Conservation (phyloP, 2,888 invertebrate species). For the Rotaria sp. region DNA sequence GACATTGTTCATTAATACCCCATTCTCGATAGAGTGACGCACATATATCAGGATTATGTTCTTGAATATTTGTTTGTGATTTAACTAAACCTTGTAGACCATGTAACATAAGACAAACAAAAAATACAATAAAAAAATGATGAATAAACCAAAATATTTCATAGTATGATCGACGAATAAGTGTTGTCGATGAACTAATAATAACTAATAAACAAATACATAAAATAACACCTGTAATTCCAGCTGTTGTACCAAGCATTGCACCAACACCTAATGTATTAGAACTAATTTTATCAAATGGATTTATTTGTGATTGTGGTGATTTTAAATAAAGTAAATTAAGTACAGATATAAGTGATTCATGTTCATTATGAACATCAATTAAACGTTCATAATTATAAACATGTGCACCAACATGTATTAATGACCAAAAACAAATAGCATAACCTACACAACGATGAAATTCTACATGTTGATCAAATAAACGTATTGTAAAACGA, state of each 20-base stretch:
- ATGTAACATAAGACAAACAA: constrained; percentile 50
- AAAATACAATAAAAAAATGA: constrained; percentile 53
- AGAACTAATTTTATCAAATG: neutral
- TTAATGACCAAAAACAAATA: constrained; percentile 49
- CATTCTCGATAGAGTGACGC: constrained; percentile 46
- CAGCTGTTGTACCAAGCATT: constrained; percentile 48
- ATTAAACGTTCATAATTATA: constrained; percentile 52
- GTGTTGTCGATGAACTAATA: constrained; percentile 51
- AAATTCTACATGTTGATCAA: constrained; percentile 53
- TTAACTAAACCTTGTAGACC: constrained; percentile 52
- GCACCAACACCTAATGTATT: constrained; percentile 43
- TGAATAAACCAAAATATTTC: constrained; percentile 56
- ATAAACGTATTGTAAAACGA: constrained; percentile 43
- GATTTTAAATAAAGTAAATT: constrained; percentile 40
- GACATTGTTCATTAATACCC: constrained; percentile 45
- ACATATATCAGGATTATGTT: constrained; percentile 49
- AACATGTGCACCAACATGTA: constrained; percentile 52
- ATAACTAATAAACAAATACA: constrained; percentile 51
- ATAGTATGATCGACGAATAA: constrained; percentile 52
- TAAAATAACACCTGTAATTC: constrained; percentile 50
- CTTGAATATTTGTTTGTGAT: constrained; percentile 46
- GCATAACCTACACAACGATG: constrained; percentile 52
- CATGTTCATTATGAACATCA: constrained; percentile 42
- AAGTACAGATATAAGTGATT: constrained; percentile 43
- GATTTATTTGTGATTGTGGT: constrained; percentile 32